Conservation (phyloP, 2,888 invertebrate genomes). For the Heterodera filipjevi region DNA sequence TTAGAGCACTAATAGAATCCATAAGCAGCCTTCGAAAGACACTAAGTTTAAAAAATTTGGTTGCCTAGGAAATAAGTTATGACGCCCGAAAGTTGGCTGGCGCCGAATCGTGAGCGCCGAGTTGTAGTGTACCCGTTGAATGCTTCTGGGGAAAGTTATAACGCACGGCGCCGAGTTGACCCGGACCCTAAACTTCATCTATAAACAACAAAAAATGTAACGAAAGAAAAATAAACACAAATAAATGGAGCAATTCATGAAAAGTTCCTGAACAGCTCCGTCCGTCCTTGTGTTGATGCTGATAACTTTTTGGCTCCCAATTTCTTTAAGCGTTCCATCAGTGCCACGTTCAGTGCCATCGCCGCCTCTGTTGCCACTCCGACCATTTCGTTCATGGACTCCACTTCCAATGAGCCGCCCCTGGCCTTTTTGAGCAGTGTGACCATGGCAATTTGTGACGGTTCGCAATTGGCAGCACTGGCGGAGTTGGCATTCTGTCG, state of each 20-base stretch:
- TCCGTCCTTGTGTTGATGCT: not conserved
- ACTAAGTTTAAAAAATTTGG: too few relatives aligned
- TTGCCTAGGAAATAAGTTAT: too few relatives aligned
- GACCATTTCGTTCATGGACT: conserved; percentile 53
- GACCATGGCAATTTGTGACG: conserved; percentile 6
- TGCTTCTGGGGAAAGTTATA: too few relatives aligned
- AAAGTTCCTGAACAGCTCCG: not conserved
- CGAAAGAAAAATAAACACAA: not conserved
- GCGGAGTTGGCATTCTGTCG: conserved; percentile 10
- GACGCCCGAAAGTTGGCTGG: too few relatives aligned
- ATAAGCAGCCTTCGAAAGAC: too few relatives aligned
- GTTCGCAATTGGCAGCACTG: conserved; percentile 24
- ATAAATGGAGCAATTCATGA: not conserved
- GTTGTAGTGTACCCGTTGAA: too few relatives aligned
- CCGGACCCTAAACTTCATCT: too few relatives aligned
- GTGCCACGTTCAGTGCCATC: conserved; percentile 33
- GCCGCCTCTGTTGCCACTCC: conserved; percentile 36
- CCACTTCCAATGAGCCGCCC: conserved; percentile 53
- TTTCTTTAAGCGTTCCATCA: conserved; percentile 34
- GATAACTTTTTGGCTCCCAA: not conserved
- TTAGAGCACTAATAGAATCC: too few relatives aligned
- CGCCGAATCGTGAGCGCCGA: too few relatives aligned
- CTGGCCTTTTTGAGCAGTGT: conserved; percentile 29
- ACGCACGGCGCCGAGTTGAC: too few relatives aligned
- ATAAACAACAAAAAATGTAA: not conserved